phyloP scores from a whole-genome alignment of 2,888 invertebrate species.

The Tipula unca region DNA sequence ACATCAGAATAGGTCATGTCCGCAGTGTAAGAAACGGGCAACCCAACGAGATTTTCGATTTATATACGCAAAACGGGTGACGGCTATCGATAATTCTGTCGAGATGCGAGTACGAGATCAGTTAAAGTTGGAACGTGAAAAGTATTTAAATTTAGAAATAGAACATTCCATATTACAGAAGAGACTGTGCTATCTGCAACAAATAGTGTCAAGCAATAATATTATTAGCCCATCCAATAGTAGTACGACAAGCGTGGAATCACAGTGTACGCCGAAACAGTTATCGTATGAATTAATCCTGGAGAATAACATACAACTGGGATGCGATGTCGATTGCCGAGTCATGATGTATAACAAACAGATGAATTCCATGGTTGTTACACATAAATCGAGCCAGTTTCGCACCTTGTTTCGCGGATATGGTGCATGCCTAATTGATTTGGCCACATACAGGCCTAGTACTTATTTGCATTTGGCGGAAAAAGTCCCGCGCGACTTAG shows the following conservation, averaged over 20 bases:
- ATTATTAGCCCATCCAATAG: neutral
- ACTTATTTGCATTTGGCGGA: slow-evolving; percentile 66
- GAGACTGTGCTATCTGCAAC: slow-evolving; percentile 29
- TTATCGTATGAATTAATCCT: slow-evolving; percentile 41
- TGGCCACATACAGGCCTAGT: slow-evolving; percentile 53
- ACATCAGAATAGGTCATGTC: slow-evolving; percentile 52
- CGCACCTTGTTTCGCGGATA: slow-evolving; percentile 70
- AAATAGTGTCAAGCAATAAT: slow-evolving; percentile 25
- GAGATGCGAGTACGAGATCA: slow-evolving; percentile 56
- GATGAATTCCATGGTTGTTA: slow-evolving; percentile 59
- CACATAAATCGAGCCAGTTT: slow-evolving; percentile 64
- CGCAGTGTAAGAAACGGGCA: slow-evolving; percentile 78
- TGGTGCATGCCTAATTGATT: slow-evolving; percentile 68
- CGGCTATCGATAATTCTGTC: slow-evolving; percentile 71
- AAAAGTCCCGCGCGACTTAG: slow-evolving; percentile 69
- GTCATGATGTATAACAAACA: slow-evolving; percentile 63
- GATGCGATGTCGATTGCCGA: slow-evolving; percentile 64
- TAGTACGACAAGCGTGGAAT: slow-evolving; percentile 29
- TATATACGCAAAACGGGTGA: slow-evolving; percentile 69
- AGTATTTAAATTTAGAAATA: slow-evolving; percentile 50
- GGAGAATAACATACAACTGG: slow-evolving; percentile 58
- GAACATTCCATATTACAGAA: slow-evolving; percentile 49
- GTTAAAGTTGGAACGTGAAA: slow-evolving; percentile 49
- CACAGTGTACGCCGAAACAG: slow-evolving; percentile 28
- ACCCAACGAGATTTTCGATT: slow-evolving; percentile 58